These are phyloP conservation scores for Drosophila siamana DNA, from an alignment of 2,888 invertebrate genomes.

Conservation along the genomic window DNA sequence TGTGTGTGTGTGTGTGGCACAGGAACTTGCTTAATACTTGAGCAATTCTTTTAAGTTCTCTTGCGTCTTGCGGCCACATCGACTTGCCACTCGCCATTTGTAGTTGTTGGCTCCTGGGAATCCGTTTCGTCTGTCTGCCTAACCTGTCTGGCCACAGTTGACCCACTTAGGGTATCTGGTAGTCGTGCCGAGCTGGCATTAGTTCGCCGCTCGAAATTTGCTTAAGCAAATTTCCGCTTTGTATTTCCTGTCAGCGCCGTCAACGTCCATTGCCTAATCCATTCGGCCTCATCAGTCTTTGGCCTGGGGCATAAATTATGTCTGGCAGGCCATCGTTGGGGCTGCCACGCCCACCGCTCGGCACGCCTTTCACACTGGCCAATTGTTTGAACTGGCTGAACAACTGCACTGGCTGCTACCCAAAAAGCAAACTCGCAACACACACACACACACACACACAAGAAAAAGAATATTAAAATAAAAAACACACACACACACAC, in stretches of 20 bases:
- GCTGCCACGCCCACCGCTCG: constrained; percentile 27
- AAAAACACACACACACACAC: too few species aligned
- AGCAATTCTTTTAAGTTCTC: constrained; percentile 56
- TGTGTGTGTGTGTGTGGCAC: constrained; percentile 16
- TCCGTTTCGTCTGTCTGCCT: constrained; percentile 2
- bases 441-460: neutral
- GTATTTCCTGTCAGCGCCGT: constrained; percentile 50
- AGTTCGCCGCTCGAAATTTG: constrained; percentile 42
- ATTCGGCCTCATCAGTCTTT: constrained; percentile 18
- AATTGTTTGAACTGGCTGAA: constrained; percentile 45
- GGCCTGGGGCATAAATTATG: constrained; percentile 57
- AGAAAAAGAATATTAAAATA: neutral
- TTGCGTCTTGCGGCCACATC: constrained; percentile 23
- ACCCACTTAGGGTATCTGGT: neutral
- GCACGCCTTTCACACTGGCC: constrained; percentile 27
- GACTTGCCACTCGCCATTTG: constrained; percentile 19
- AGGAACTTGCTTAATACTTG: constrained; percentile 56
- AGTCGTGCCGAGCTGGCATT: constrained; percentile 18
- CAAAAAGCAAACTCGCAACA: too few species aligned
- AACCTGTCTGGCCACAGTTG: too few species aligned
- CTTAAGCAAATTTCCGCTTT: constrained; percentile 58
- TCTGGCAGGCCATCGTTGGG: constrained; percentile 20
- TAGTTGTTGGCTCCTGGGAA: constrained; percentile 29
- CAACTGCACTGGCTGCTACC: neutral
- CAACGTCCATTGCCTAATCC: constrained; percentile 30